Base-by-base conservation (phyloP, 1,140 invertebrate genomes). In the Holcopasites calliopsidis region DNA sequence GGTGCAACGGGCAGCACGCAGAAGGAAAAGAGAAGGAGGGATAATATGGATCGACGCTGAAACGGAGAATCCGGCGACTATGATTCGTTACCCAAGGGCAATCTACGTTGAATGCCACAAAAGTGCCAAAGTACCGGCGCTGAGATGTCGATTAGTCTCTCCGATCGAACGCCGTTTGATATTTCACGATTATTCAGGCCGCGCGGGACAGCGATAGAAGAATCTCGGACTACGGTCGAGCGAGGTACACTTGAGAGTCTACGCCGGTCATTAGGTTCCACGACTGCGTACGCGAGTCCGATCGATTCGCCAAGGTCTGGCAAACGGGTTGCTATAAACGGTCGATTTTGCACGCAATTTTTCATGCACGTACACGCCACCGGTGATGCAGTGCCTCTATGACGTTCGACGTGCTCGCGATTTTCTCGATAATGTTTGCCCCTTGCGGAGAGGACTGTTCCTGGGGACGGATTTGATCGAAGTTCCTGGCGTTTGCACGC, bases 1-100 rank as follows among this genome's bases (percentile, higher is more conserved):
- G 86, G 86, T 86, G 81, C 72, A 60, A 35, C 69, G 69, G 74
- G 13, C 66, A 26, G 40, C 62, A 62, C 47, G 49, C n/a, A 7
- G 42, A 55, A 50, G 66, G 26, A 54, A 61, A n/a, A n/a, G n/a
- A 69, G 64, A 68, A 38, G n/a, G 44, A 23, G 49, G 49, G 47
- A 73, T 42, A 42, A 49, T 33, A 49, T 18, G n/a, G 18, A 21
- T 10, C 21, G 35, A 31, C 3, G 28, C 66, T 28, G 23, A 4
- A 23, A 44, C 10, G 31, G n/a, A 11, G 54, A 26, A 55, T 33
- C n/a, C 31, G 35, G 13, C n/a, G 35, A 28, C 26, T 26, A 13
- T 62, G 49, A 35, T 61, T 42, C 50, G 26, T 33, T 44, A 57
- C 44, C 40, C 28, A 18, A 18, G 16, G 6, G 4, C 23, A 23